These are phyloP conservation scores for Aulostomus chinensis DNA, from an alignment of 2,797 vertebrate genomes.

Conservation along the genomic window DNA sequence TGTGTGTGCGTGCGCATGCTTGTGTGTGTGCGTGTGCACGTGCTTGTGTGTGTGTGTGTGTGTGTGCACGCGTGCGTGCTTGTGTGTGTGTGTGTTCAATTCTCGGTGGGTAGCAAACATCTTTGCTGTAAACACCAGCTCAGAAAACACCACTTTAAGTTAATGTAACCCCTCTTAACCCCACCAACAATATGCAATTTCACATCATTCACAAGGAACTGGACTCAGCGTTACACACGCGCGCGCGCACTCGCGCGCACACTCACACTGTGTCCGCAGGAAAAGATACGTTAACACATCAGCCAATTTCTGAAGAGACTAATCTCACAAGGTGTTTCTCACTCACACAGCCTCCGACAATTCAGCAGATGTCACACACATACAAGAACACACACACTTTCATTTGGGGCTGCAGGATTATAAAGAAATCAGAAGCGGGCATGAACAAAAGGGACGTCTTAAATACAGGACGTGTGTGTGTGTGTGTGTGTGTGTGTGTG, in stretches of 20 bases:
- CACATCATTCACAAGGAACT: slow-evolving; percentile 43
- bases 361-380: slow-evolving; percentile 10
- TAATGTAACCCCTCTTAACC: slow-evolving; percentile 60
- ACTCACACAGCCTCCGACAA: slow-evolving; percentile 29
- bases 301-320: slow-evolving; percentile 53
- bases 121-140: slow-evolving; percentile 36
- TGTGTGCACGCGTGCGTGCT: slow-evolving; percentile 6
- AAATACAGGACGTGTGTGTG: slow-evolving; percentile 37
- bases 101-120: slow-evolving; percentile 28
- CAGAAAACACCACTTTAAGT: slow-evolving; percentile 49
- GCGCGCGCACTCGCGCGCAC: background rate
- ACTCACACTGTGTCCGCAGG: slow-evolving; percentile 7
- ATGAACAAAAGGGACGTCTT: slow-evolving; percentile 54
- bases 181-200: slow-evolving; percentile 52
- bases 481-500: slow-evolving; percentile 21
- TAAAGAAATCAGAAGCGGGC: slow-evolving; percentile 49
- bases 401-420: slow-evolving; percentile 48
- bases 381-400: slow-evolving; percentile 18
- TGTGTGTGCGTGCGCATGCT: too few relatives aligned
- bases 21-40: too few relatives aligned
- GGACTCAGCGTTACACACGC: slow-evolving; percentile 26
- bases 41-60: slow-evolving; percentile 1
- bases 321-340: slow-evolving; percentile 61
- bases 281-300: slow-evolving; percentile 48
- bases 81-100: slow-evolving; percentile 16